Conservation (phyloP, 1,140 invertebrate genomes). For the Brachionus plicatilis region DNA sequence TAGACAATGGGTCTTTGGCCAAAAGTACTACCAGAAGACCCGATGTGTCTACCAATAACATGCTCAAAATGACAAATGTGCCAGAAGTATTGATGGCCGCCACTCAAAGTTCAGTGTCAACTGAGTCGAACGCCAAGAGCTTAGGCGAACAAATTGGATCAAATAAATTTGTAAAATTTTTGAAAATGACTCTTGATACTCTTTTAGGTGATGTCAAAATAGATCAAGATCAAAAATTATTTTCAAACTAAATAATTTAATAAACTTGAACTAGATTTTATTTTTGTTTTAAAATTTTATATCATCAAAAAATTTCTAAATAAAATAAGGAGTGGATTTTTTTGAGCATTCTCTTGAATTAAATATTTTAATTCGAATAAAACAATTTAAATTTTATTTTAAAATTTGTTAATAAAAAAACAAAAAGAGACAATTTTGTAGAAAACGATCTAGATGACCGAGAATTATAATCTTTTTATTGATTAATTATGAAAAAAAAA, state of each 20-base stretch:
- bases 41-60: neutral
- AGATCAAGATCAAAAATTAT: slow-evolving; percentile 4
- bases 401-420: too few species aligned
- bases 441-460: too few species aligned
- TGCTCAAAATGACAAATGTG: neutral
- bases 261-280: too few species aligned
- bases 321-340: too few species aligned
- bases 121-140: neutral
- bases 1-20: neutral
- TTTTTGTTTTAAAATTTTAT: too few species aligned
- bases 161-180: slow-evolving; percentile 9
- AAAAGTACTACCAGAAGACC: neutral
- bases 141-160: neutral
- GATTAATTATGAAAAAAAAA: too few species aligned
- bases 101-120: neutral
- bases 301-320: too few species aligned
- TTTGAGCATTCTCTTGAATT: too few species aligned
- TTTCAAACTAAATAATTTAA: neutral
- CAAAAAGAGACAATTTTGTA: too few species aligned
- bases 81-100: neutral
- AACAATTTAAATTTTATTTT: too few species aligned
- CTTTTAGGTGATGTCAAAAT: neutral
- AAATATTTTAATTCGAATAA: too few species aligned
- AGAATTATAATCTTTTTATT: too few species aligned
- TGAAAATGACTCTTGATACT: slow-evolving; percentile 1